These are phyloP conservation scores for Tenebrosternarchus preto DNA, from an alignment of 2,113 vertebrate species.

Conservation along the genomic window DNA sequence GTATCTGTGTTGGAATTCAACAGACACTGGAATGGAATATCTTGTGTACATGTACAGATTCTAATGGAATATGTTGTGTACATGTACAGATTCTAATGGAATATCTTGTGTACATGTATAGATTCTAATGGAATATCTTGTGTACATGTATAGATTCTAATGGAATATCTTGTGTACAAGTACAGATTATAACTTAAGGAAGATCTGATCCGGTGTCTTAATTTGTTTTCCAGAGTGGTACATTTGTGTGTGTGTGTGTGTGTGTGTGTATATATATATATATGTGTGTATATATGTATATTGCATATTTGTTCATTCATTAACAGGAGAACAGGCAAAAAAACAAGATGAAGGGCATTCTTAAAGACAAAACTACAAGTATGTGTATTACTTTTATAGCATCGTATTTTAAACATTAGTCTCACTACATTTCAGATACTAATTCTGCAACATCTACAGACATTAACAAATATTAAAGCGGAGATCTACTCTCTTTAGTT, in stretches of 20 bases:
- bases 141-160: too few species aligned
- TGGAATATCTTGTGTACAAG: background rate
- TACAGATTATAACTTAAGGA: background rate
- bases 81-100: background rate
- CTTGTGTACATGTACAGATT: background rate
- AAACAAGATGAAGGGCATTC: slow-evolving; percentile 66
- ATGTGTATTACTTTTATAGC: background rate
- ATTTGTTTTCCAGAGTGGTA: background rate
- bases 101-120: background rate
- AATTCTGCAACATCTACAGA: too few species aligned
- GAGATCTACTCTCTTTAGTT: background rate
- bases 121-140: too few species aligned
- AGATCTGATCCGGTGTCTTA: background rate
- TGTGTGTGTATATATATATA: too few species aligned
- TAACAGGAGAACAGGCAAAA: slow-evolving; percentile 7
- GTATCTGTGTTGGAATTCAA: background rate
- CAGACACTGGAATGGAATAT: background rate
- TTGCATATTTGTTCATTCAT: background rate
- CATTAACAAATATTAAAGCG: too few species aligned
- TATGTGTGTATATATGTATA: background rate
- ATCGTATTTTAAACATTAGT: background rate
- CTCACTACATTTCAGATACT: background rate
- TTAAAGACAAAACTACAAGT: slow-evolving; percentile 63
- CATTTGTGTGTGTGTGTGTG: too few species aligned
- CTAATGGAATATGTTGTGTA: background rate